Conservation (phyloP, 30 jellyfish, hydroid and myxozoan species). For the Mastigias papua region DNA sequence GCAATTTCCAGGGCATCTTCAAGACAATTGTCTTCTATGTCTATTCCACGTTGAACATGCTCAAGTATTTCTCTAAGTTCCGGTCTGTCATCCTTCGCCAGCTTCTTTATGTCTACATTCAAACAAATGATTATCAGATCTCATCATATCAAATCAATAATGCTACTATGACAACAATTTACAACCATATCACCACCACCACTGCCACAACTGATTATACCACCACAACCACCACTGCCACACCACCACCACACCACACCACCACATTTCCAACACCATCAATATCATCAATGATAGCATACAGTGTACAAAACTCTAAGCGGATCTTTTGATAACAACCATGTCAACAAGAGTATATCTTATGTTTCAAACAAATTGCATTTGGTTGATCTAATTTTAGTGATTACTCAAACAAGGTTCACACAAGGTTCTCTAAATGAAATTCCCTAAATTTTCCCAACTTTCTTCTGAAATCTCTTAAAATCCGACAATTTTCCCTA, state of each 20-base stretch:
- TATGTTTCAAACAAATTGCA: no score
- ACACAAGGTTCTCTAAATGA: no score
- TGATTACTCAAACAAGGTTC: no score
- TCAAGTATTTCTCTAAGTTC: slow-evolving; percentile 37
- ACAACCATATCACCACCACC: not conserved
- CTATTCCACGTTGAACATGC: slow-evolving; percentile 65
- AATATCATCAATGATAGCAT: not conserved
- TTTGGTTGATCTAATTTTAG: no score
- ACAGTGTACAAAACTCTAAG: no score
- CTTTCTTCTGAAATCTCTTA: no score
- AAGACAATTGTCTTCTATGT: slow-evolving; percentile 82
- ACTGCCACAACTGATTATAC: not conserved
- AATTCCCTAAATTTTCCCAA: no score
- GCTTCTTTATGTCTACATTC: slow-evolving; percentile 60
- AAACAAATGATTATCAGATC: not conserved
- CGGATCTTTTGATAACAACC: no score
- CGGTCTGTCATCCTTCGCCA: slow-evolving; percentile 45
- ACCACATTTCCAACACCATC: not conserved
- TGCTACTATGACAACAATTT: no score
- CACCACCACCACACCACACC: not conserved
- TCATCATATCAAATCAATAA: not conserved
- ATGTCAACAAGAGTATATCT: no score
- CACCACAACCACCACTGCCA: not conserved
- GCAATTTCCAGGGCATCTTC: slow-evolving; percentile 88
- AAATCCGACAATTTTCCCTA: no score